Conservation (phyloP, 1,140 invertebrate genomes). For the Dreissena polymorpha region DNA sequence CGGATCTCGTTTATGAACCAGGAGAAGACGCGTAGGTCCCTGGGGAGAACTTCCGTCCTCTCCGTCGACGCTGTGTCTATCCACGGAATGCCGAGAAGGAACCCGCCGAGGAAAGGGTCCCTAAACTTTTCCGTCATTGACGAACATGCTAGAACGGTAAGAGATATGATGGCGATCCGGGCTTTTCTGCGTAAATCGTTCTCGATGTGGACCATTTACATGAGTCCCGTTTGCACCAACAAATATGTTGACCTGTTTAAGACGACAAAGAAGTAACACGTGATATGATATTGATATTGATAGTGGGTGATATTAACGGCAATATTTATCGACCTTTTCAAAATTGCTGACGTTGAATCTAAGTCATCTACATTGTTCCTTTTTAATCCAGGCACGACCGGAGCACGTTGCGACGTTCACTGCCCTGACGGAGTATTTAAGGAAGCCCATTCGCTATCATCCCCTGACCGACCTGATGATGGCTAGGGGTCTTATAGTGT, state of each 20-base stretch:
- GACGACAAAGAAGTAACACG: no score
- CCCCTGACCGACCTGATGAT: slow-evolving; percentile 22
- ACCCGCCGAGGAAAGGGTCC: not conserved
- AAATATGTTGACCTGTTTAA: no score
- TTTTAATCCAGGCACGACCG: not conserved
- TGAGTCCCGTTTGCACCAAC: no score
- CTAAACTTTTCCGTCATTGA: slow-evolving; percentile 18
- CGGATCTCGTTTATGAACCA: slow-evolving; percentile 19
- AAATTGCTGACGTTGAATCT: no score
- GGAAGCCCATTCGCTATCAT: slow-evolving; percentile 33
- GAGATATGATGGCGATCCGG: not conserved
- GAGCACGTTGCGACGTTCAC: slow-evolving; percentile 9
- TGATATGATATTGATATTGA: no score
- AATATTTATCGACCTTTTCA: no score
- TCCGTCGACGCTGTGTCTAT: slow-evolving; percentile 25
- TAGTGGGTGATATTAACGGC: no score
- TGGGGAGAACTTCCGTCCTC: not conserved
- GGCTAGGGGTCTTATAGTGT: slow-evolving; percentile 27
- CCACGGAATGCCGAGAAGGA: not conserved
- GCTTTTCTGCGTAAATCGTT: not conserved
- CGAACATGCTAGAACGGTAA: slow-evolving; percentile 35
- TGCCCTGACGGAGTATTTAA: slow-evolving; percentile 13
- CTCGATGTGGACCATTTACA: not conserved
- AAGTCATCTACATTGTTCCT: not conserved
- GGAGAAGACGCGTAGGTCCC: not conserved